Percentiles rank a stretch among this genome's conserved stretches.
Conservation (phyloP, 2,797 vertebrate genomes). For the Eulemur rubriventer region DNA sequence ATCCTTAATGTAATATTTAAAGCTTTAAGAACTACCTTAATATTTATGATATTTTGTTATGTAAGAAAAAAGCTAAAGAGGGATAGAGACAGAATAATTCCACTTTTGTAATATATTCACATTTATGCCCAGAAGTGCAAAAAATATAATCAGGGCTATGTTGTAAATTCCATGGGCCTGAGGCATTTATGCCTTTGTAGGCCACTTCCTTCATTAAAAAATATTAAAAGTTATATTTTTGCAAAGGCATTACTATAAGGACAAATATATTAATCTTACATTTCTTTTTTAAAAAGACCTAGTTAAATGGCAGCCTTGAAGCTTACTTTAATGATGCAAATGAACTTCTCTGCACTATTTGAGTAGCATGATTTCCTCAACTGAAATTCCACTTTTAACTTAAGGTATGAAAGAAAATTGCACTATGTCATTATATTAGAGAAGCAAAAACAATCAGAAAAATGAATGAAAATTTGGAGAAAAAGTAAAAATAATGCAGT, state of each 20-base stretch:
- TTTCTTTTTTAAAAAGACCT: neutral
- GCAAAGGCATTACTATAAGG: neutral
- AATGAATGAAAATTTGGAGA: neutral
- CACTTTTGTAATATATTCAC: neutral
- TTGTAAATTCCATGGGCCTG: neutral
- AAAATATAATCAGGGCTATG: no score
- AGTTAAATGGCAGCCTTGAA: neutral
- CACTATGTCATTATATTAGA: neutral
- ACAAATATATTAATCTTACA: neutral
- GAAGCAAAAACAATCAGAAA: neutral
- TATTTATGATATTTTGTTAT: neutral
- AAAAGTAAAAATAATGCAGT: neutral
- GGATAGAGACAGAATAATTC: neutral
- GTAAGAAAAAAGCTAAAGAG: neutral
- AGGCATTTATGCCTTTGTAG: neutral
- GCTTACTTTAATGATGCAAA: neutral
- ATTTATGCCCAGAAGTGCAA: neutral
- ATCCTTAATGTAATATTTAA: neutral
- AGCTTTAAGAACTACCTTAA: neutral
- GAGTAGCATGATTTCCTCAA: neutral
- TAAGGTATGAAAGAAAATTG: neutral
- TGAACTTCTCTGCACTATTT: neutral
- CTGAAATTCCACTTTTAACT: neutral
- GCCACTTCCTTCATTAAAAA: neutral
- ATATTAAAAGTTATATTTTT: neutral